Percentiles rank a stretch among this genome's conserved stretches.
phyloP scores from a whole-genome alignment of 2,113 vertebrate species.

The Mesocricetus auratus region DNA sequence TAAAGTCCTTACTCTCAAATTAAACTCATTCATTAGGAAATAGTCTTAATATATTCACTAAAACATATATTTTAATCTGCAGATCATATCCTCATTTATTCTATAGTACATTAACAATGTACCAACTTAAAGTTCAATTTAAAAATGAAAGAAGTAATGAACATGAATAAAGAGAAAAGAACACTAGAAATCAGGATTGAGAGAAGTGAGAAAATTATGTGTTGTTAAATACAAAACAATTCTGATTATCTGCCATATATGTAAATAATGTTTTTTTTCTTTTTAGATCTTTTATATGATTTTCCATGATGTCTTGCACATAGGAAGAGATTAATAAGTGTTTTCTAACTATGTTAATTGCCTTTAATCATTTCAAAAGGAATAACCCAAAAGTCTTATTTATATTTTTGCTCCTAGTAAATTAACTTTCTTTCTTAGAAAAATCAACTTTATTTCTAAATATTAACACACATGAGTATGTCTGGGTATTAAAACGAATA shows the following conservation, averaged over 20 bases:
- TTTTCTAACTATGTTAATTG: conserved; percentile 13
- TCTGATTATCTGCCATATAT: not conserved
- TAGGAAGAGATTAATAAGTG: conserved; percentile 4
- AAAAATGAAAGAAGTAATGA: conserved; percentile 35
- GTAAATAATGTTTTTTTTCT: not conserved
- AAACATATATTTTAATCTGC: not conserved
- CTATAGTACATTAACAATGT: not conserved
- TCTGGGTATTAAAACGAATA: not conserved
- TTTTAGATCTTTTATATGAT: not conserved
- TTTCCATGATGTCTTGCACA: not conserved
- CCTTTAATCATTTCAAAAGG: not conserved
- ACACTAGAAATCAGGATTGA: not conserved
- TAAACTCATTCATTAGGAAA: not conserved
- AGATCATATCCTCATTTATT: not conserved
- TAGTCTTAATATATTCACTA: conserved; percentile 1
- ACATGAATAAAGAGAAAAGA: not conserved
- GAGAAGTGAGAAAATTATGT: not conserved
- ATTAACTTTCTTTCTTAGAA: not conserved
- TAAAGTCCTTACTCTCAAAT: not conserved
- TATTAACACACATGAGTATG: conserved; percentile 9
- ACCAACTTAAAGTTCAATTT: not conserved
- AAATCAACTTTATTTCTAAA: not conserved
- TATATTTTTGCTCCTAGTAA: not conserved
- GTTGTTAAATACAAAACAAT: not conserved
- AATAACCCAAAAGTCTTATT: not conserved